Base-by-base conservation (phyloP, 2,888 invertebrate genomes). In the Graphium colonna region DNA sequence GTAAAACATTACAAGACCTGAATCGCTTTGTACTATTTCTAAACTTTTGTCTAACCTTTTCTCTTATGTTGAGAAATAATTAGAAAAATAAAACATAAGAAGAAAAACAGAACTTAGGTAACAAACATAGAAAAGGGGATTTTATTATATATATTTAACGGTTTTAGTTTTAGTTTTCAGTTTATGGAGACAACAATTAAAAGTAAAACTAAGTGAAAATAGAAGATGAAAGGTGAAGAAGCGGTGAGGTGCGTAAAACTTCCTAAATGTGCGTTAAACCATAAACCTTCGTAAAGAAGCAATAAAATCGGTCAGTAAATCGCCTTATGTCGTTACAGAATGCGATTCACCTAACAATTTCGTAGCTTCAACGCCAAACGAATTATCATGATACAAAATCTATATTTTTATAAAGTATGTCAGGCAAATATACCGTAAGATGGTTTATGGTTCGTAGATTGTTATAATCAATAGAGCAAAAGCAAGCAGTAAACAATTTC, bases 201-300 rank as follows among this genome's bases (percentile, higher is more conserved):
- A 36, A 44, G 16, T n/a, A 12, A 36, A 28, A 42, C 47, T 43
- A 52, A 21, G 38, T 36, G 36, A 36, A 42, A 47, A 33, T 33
- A 18, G 41, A 47, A 52, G 31, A 52, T 26, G 21, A 48, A 52
- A 28, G 36, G 47, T 52, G 52, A 48, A 48, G 17, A 48, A 52
- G 52, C 52, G 36, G 47, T 48, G 52, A 45, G 28, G 26, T 48
- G 47, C 43, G 38, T 21, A 21, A 21, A 21, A 28, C n/a, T 36
- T 36, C 5, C 12, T 21, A 21, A 38, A 28, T 42, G 13, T 16
- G 26, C 38, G 13, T 8, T 36, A 18, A 26, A 3, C 39, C 26
- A 21, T 16, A 17, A 21, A 46, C 33, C 13, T 52, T 31, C 41
- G n/a, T n/a, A n/a, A n/a, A n/a, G n/a, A n/a, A n/a, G n/a, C n/a